Base-by-base conservation (phyloP, 2,888 invertebrate genomes). In the Hyalella azteca region DNA sequence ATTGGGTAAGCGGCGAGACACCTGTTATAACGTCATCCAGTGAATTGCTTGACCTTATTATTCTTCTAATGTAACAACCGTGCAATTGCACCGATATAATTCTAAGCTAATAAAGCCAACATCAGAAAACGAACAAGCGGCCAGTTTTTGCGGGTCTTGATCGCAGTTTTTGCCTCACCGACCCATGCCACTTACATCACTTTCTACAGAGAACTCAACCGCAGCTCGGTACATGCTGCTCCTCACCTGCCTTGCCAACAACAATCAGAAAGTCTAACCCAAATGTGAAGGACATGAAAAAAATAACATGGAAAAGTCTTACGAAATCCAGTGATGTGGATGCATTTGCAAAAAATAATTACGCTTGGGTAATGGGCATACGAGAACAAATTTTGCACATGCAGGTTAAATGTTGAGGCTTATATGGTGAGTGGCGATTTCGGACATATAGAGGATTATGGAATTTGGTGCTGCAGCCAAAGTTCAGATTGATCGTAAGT, bases 101-200 rank as follows among this genome's bases (percentile, higher is more conserved):
- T 22, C 26, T 26, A 29, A 54, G 54, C 19, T 49, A 22, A 54
- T 26, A 54, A 5, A 5, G 2, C 29, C 26, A 26, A 29, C 54
- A 54, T 54, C 11, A 54, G 22, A 54, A 26, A 54, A 11, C 9
- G 26, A 66, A 19, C 4, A n/a, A 11, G 39, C 32, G 36, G 22
- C 66, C 32, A 66, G 66, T 66, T 66, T 66, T 66, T 66, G 66
- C 39, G 15, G 29, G 29, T 54, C 36, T 22, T 66, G 19, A 66
- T 66, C 36, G 4, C 29, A 36, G 66, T 66, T 66, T 66, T 66
- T 66, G 66, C 36, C 29, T 4, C 66, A 36, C 32, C 26, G 11
- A 66, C 9, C 66, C 19, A n/a, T 66, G 66, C 66, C 66, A 66
- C 66, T 66, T 66, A 36, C 36, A 66, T 66, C 66, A 66, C 66